Conservation (phyloP, 2,797 vertebrate genomes). For the Acanthopagrus latus region DNA sequence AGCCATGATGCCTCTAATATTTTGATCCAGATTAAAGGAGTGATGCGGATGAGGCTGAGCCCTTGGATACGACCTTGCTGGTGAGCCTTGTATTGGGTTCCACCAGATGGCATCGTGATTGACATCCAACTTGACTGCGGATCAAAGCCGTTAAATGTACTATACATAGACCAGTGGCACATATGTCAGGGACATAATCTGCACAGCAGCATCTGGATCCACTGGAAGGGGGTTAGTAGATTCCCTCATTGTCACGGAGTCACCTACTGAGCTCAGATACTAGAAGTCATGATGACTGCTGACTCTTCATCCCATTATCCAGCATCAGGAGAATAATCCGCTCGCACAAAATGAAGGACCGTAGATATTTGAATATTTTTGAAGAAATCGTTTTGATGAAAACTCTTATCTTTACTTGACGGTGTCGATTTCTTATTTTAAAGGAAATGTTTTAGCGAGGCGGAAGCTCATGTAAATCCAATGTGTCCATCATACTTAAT, state of each 20-base stretch:
- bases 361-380: background rate
- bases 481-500: background rate
- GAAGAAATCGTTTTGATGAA: background rate
- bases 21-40: slow-evolving; percentile 87
- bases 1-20: slow-evolving; percentile 82
- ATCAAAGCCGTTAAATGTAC: slow-evolving; percentile 82
- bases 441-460: background rate
- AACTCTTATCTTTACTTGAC: background rate
- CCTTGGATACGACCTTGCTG: slow-evolving; percentile 82
- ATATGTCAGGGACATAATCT: slow-evolving; percentile 80
- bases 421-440: background rate
- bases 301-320: background rate
- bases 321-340: background rate
- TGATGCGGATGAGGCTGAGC: slow-evolving; percentile 79
- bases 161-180: slow-evolving; percentile 73
- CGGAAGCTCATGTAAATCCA: background rate
- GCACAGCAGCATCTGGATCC: slow-evolving; percentile 75
- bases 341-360: background rate
- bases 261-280: slow-evolving; percentile 14
- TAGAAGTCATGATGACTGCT: background rate
- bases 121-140: slow-evolving; percentile 80
- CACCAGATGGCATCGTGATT: slow-evolving; percentile 85
- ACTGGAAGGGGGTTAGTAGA: slow-evolving; percentile 49
- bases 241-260: slow-evolving; percentile 37
- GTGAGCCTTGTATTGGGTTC: slow-evolving; percentile 74